Evolutionary conservation across 2,888 invertebrate genomes (phyloP).

Genomic region (Cheilosia pagana): DNA sequence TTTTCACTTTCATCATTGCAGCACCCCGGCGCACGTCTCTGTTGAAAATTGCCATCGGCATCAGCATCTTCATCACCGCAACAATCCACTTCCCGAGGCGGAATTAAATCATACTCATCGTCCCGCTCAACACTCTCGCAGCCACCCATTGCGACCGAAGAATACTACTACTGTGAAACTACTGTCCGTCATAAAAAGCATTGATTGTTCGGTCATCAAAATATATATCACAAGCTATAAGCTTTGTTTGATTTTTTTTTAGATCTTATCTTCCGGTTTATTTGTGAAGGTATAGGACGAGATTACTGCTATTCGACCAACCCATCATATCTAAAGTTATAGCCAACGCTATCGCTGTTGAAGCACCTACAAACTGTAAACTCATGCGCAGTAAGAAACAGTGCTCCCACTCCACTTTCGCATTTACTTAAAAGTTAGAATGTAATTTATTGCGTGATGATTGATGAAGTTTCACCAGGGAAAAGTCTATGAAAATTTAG

Average conservation of each 20-base stretch:
- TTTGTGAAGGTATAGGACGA: too few relatives aligned
- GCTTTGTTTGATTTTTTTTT: background rate
- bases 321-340: too few relatives aligned
- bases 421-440: too few relatives aligned
- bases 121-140: conserved; percentile 1
- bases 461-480: too few relatives aligned
- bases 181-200: background rate
- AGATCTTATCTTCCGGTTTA: background rate
- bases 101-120: background rate
- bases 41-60: background rate
- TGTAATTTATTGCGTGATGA: too few relatives aligned
- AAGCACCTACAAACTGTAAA: too few relatives aligned
- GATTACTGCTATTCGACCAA: too few relatives aligned
- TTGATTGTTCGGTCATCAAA: background rate
- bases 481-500: too few relatives aligned
- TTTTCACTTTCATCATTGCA: too few relatives aligned
- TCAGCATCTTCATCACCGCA: background rate
- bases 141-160: background rate
- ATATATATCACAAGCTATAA: background rate
- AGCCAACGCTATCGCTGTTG: too few relatives aligned
- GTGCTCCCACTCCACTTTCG: too few relatives aligned
- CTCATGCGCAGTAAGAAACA: too few relatives aligned
- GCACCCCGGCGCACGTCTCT: background rate
- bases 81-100: background rate
- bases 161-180: background rate